Evolutionary conservation across 2,797 vertebrate genomes (phyloP).

Genomic region (Lacerta viridis): DNA sequence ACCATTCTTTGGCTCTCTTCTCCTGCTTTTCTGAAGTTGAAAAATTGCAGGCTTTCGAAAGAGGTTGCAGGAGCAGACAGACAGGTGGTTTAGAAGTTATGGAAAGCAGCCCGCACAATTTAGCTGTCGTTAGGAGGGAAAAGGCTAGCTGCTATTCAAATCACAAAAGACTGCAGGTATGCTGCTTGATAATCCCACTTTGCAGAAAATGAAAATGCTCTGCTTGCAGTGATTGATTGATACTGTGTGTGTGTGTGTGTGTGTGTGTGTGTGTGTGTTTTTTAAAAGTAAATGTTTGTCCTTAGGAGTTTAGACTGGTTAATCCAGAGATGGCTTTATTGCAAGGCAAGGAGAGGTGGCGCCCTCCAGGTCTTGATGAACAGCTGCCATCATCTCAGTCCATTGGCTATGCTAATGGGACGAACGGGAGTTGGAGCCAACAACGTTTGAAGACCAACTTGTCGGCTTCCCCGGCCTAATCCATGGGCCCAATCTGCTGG

Average conservation of each 20-base stretch:
- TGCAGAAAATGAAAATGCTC: background rate
- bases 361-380: too few relatives aligned
- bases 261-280: background rate
- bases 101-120: background rate
- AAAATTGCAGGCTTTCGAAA: background rate
- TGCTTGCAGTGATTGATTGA: background rate
- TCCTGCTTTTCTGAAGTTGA: background rate
- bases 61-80: background rate
- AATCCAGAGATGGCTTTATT: background rate
- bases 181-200: background rate
- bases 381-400: too few relatives aligned
- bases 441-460: too few relatives aligned
- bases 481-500: background rate
- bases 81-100: background rate
- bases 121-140: slow-evolving; percentile 15
- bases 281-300: background rate
- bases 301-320: background rate
- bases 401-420: too few relatives aligned
- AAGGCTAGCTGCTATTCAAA: slow-evolving; percentile 19
- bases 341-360: background rate
- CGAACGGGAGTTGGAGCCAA: too few relatives aligned
- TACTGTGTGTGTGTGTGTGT: background rate
- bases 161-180: background rate
- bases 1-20: background rate
- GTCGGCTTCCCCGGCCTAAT: background rate